Conservation (phyloP, 1,140 invertebrate species). For the Drosophila hydei region DNA sequence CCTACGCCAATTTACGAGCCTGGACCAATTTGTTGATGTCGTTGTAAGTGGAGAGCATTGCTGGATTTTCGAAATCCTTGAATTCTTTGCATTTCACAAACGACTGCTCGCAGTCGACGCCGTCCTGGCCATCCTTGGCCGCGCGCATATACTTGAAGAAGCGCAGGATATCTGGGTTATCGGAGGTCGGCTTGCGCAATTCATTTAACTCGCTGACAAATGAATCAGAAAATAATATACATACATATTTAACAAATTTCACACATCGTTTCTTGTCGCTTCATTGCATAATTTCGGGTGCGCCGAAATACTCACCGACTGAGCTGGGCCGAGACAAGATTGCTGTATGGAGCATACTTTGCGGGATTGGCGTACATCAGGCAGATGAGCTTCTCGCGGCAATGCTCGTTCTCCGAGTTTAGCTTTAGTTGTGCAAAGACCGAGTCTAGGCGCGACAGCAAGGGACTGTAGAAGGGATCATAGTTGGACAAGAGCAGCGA, state of each 20-base stretch:
- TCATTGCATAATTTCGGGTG: slow-evolving; percentile 52
- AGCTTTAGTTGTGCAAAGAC: slow-evolving; percentile 91
- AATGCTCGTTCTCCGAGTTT: slow-evolving; percentile 86
- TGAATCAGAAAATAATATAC: slow-evolving; percentile 12
- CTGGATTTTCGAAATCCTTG: slow-evolving; percentile 87
- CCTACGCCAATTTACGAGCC: slow-evolving; percentile 87
- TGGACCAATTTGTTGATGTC: slow-evolving; percentile 94
- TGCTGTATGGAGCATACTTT: slow-evolving; percentile 93
- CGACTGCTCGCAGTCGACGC: slow-evolving; percentile 87
- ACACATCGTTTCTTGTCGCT: background rate
- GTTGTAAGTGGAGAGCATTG: slow-evolving; percentile 93
- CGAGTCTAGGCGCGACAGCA: slow-evolving; percentile 91
- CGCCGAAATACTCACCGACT: slow-evolving; percentile 87
- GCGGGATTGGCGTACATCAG: slow-evolving; percentile 93
- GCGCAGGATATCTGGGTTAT: slow-evolving; percentile 92
- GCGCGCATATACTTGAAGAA: slow-evolving; percentile 95
- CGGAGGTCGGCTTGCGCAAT: slow-evolving; percentile 90
- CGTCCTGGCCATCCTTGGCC: slow-evolving; percentile 93
- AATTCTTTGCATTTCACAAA: slow-evolving; percentile 86
- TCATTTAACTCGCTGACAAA: slow-evolving; percentile 90
- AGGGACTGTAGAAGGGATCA: slow-evolving; percentile 93
- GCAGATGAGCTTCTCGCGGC: slow-evolving; percentile 92
- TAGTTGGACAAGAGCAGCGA: slow-evolving; percentile 92
- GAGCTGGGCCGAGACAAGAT: slow-evolving; percentile 93
- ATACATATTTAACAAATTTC: background rate